phyloP scores from a whole-genome alignment of 2,113 vertebrate genomes.

The Macaca mulatta region DNA sequence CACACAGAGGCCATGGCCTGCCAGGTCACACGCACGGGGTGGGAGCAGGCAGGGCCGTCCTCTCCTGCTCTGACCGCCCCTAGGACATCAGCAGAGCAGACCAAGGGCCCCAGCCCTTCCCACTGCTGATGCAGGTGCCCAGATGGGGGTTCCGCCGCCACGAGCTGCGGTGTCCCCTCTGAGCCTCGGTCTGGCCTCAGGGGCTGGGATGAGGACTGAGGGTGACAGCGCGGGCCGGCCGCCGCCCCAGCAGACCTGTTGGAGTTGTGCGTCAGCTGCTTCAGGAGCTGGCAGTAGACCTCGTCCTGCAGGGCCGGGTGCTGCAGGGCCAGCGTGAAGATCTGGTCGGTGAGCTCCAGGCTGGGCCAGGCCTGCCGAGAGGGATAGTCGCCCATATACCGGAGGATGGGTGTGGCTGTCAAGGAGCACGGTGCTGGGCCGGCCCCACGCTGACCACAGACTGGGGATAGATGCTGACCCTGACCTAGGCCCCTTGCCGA shows the following conservation, averaged over 20 bases:
- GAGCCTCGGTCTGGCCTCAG: not conserved
- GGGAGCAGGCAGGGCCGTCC: not conserved
- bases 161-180: not conserved
- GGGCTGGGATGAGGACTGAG: not conserved
- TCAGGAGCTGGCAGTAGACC: conserved; percentile 98
- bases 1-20: not conserved
- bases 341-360: conserved; percentile 93
- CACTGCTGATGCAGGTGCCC: accelerated
- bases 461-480: no score
- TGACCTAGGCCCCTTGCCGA: not conserved
- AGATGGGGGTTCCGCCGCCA: not conserved
- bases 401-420: conserved; percentile 91
- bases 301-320: conserved; percentile 90
- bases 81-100: not conserved
- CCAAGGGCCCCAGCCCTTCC: no score
- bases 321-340: conserved; percentile 90
- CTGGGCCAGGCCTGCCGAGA: conserved; percentile 88
- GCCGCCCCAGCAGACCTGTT: conserved; percentile 85
- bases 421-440: conserved; percentile 76
- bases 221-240: accelerated
- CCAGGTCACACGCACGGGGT: not conserved
- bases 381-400: conserved; percentile 98
- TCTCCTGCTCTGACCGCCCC: not conserved
- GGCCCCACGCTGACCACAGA: not conserved
- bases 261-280: conserved; percentile 94